Base-by-base conservation (phyloP, 1,140 invertebrate species). In the Stratiolaelaps scimitus region DNA sequence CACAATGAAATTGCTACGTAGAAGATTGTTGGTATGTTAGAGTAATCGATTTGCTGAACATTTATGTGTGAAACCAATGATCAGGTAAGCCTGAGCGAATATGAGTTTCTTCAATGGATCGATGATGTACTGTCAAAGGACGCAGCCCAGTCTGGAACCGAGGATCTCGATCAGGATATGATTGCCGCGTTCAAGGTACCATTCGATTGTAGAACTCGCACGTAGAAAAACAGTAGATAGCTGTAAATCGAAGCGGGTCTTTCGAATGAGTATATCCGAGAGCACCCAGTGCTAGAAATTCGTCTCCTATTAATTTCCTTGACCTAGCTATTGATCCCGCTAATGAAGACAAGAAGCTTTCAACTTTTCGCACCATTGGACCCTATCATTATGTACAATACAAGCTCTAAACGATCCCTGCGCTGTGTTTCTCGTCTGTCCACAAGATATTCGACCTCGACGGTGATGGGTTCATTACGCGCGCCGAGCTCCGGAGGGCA, bases 401-500 rank as follows among this genome's bases (percentile, higher is more conserved):
- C n/a, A n/a, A n/a, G n/a, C n/a, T n/a, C n/a, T n/a, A n/a, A n/a
- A n/a, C n/a, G n/a, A n/a, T n/a, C n/a, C n/a, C 34, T 40, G 34
- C 10, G 10, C 10, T 40, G 34, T 40, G 34, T 40, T 40, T 40
- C 34, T 4, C 10, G 10, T 40, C 34, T 40, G 34, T 40, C 10
- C 10, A n/a, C 10, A 40, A 60, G 53, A 60, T 60, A 64, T 86
- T 87, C 74, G 85, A 87, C 75, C 80, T 83, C 64, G 85, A 87
- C 72, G 80, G 81, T 69, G 85, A 86, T 74, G 85, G 85, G 2
- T 87, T 82, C 72, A 86, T 87, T 71, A 85, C 84, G 44, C 74
- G 71, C 67, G 84, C 86, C 72, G 85, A 87, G 76, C 74, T 87
- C 43, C 80, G 81, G 72, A 77, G 80, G 65, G 85, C 84, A 13